Evolutionary conservation across 1,140 invertebrate genomes (phyloP).

Genomic region (Eufriesea mexicana): DNA sequence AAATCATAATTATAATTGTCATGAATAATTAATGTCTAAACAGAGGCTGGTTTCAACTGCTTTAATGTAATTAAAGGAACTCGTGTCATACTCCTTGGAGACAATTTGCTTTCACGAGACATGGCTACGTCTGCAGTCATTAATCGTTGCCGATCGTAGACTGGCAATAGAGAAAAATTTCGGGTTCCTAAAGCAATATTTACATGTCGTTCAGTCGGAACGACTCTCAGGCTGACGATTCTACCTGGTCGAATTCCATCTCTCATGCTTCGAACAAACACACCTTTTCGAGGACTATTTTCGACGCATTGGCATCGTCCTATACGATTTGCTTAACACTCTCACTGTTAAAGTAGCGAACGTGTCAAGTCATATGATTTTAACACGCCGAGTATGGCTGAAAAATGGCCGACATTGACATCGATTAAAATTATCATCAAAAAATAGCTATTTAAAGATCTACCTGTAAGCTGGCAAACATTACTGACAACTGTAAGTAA

Average conservation of each 20-base stretch:
- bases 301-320: slow-evolving; percentile 1
- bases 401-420: background rate
- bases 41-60: background rate
- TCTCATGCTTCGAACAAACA: slow-evolving; percentile 27
- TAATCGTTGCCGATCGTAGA: slow-evolving; percentile 7
- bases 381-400: background rate
- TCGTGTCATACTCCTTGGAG: background rate
- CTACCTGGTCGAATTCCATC: slow-evolving; percentile 47
- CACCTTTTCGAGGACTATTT: slow-evolving; percentile 17
- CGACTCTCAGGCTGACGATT: background rate
- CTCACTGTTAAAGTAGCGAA: background rate
- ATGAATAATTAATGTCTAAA: background rate
- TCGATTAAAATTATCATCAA: background rate
- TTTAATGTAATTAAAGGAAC: background rate
- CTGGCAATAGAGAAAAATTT: slow-evolving; percentile 18
- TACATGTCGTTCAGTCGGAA: slow-evolving; percentile 8
- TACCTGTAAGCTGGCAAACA: too few relatives aligned
- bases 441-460: too few relatives aligned
- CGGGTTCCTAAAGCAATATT: slow-evolving; percentile 43
- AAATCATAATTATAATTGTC: background rate
- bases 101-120: background rate
- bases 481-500: too few relatives aligned
- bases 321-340: slow-evolving; percentile 41
- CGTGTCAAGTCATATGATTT: slow-evolving; percentile 15
- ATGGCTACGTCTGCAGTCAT: background rate